Base-by-base conservation (phyloP, 2,888 invertebrate genomes). In the Mongoloraphidia duomilia region DNA sequence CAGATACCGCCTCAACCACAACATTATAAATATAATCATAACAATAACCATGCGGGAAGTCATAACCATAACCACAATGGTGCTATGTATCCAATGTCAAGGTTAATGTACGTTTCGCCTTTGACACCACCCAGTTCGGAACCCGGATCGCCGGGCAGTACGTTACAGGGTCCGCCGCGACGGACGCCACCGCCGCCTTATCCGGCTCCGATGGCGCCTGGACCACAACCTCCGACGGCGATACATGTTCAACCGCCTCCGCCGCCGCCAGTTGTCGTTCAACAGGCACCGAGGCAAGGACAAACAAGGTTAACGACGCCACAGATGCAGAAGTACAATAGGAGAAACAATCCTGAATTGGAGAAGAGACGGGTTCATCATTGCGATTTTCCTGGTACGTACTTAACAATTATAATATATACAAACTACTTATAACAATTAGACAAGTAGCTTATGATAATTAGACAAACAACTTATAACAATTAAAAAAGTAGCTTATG, bases 291-390 rank as follows among this genome's bases (percentile, higher is more conserved):
- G 26, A 37, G 26, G 33, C 36, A 46, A 17, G 14, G 14, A 26
- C 34, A 11, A n/a, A 46, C 36, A 2, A 36, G 63, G 70, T 9
- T 26, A 26, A 26, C 26, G 26, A 66, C 65, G 34, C 67, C 63
- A 33, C 66, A 63, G 47, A 63, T 60, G 54, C 66, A 76, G 55
- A 89, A 86, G 63, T 94, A 91, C 72, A 95, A 95, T 73, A 75
- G 95, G 56, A 77, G 94, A 64, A 95, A 95, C 70, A 96, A 96
- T 71, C 95, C 95, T 1, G 95, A 96, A 67, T 71, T 96, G 59
- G 95, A 96, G 68, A 95, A 95, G 68, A 74, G 95, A 58, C 73
- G 96, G 63, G 93, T 95, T 60, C 95, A 96, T 66, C 93, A 90
- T 70, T 96, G 96, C 74, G 90, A 93, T 75, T 95, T 90, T 69